Percentiles rank a stretch among this genome's conserved stretches.
Conservation (phyloP, 64 coral and sea anemone genomes). For the Stichodactyla helianthus region DNA sequence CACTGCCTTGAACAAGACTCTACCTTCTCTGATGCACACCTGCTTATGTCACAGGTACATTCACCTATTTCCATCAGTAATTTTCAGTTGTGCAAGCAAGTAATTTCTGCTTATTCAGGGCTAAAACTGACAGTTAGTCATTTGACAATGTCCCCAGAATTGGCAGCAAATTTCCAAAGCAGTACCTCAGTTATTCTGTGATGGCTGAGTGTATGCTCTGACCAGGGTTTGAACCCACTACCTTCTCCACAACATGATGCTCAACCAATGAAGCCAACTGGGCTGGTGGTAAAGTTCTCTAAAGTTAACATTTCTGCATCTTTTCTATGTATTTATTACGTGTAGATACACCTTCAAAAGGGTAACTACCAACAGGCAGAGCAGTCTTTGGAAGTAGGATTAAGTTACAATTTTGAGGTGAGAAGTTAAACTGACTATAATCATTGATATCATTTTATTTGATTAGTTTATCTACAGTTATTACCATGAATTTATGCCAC, state of each 20-base stretch:
- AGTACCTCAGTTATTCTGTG: no score
- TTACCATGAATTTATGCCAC: neutral
- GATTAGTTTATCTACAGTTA: no score
- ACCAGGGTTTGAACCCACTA: no score
- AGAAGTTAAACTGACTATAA: neutral
- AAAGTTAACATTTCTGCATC: no score
- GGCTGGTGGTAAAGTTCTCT: no score
- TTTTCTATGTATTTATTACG: neutral
- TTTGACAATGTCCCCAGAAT: no score
- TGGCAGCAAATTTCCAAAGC: no score
- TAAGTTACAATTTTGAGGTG: slow-evolving; percentile 99
- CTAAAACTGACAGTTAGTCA: no score
- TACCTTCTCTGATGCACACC: slow-evolving; percentile 96
- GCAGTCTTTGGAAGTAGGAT: slow-evolving; percentile 93
- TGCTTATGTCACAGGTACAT: slow-evolving; percentile 93
- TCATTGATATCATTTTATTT: neutral
- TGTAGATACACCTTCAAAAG: slow-evolving; percentile 89
- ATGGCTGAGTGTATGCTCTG: no score
- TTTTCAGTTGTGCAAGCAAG: no score
- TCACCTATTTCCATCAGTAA: neutral
- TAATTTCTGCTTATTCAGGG: neutral
- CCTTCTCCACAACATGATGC: no score
- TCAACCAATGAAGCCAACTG: no score
- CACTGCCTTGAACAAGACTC: slow-evolving; percentile 89
- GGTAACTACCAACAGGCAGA: slow-evolving; percentile 83